Conservation (phyloP, 2,888 invertebrate species). For the Nemoura dubitans region DNA sequence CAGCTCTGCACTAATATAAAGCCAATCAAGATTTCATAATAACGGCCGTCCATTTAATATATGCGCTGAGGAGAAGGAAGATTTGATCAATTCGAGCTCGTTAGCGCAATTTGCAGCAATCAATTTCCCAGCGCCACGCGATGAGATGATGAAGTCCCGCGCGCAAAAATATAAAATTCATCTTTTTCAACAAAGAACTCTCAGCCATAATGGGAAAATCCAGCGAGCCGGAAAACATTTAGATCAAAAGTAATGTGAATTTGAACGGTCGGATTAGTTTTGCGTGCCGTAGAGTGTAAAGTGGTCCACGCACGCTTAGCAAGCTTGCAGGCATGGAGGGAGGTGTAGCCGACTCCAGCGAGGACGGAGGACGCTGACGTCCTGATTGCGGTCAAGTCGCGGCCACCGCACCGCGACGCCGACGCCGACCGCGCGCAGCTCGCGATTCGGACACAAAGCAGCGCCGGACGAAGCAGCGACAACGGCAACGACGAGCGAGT, state of each 20-base stretch:
- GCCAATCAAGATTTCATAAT: not conserved
- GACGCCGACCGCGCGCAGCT: too few species aligned
- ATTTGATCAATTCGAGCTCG: not conserved
- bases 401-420: too few species aligned
- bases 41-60: not conserved
- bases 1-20: not conserved
- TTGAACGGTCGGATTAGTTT: not conserved
- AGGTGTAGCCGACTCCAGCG: too few species aligned
- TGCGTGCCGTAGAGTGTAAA: not conserved
- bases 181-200: slow-evolving; percentile 3
- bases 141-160: not conserved
- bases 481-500: too few species aligned
- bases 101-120: not conserved
- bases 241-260: slow-evolving; percentile 12
- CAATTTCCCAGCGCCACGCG: not conserved
- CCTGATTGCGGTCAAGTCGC: too few species aligned
- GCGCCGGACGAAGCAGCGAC: too few species aligned
- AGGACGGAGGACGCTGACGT: too few species aligned
- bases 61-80: not conserved
- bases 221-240: not conserved
- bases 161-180: not conserved
- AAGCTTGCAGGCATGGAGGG: too few species aligned
- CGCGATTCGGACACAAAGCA: too few species aligned
- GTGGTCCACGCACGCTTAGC: not conserved
- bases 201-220: not conserved